Evolutionary conservation across 2,113 vertebrate species (phyloP).

Genomic region (Regulus satrapa): DNA sequence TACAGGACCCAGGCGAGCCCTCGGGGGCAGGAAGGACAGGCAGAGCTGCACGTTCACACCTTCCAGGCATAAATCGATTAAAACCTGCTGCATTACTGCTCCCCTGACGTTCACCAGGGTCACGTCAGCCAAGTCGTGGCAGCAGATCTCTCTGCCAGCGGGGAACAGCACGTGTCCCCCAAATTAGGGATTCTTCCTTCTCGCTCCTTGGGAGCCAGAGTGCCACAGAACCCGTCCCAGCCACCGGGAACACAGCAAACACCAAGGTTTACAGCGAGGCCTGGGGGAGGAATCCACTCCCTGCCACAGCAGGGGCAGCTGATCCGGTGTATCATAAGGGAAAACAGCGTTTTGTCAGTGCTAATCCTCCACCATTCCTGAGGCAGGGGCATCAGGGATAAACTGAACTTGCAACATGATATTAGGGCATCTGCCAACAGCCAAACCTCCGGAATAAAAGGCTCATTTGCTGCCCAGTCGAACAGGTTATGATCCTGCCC

Average conservation of each 20-base stretch:
- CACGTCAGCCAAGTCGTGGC: not conserved
- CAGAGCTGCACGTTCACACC: not conserved
- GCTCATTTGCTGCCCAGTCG: constrained; percentile 13
- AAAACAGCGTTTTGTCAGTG: not conserved
- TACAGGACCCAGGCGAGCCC: not conserved
- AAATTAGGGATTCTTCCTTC: not conserved
- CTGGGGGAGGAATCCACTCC: not conserved
- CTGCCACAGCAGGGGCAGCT: not conserved
- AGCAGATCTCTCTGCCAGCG: not conserved
- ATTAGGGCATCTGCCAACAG: not conserved
- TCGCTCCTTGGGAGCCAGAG: not conserved
- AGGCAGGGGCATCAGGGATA: not conserved
- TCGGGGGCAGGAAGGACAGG: not conserved
- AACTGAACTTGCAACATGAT: constrained; percentile 10
- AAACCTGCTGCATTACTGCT: not conserved
- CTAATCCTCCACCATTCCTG: not conserved
- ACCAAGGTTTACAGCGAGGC: not conserved
- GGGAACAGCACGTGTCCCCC: not conserved
- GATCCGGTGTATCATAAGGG: not conserved
- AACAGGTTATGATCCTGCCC: constrained; percentile 35
- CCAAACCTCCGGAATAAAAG: not conserved
- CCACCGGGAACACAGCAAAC: not conserved
- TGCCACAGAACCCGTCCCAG: not conserved
- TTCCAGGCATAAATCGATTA: not conserved
- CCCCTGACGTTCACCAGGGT: not conserved